phyloP scores from a whole-genome alignment of 2,113 vertebrate genomes.

The Siphamia tubifer region DNA sequence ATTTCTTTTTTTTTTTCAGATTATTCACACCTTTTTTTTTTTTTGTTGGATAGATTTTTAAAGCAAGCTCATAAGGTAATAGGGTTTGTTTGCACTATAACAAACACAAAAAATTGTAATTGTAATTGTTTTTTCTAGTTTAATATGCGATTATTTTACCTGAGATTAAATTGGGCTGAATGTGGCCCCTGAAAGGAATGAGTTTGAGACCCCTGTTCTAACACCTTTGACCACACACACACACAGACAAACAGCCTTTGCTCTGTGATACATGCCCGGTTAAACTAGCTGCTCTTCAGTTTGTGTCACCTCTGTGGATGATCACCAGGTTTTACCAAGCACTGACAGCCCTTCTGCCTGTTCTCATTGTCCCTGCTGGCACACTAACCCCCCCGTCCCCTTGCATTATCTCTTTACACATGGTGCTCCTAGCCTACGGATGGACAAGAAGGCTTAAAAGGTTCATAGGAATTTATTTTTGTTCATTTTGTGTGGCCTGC shows the following conservation, averaged over 20 bases:
- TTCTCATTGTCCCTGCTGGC: slow-evolving; percentile 59
- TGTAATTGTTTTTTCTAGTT: no score
- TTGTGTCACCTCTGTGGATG: slow-evolving; percentile 60
- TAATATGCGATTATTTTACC: no score
- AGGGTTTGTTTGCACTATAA: no score
- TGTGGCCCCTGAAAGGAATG: no score
- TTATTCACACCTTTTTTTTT: no score
- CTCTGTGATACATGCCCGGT: slow-evolving; percentile 1
- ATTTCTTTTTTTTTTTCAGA: no score
- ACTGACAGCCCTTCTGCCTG: slow-evolving; percentile 48
- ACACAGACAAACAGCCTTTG: slow-evolving; percentile 19
- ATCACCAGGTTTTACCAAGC: slow-evolving; percentile 55
- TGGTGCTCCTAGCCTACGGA: slow-evolving; percentile 39
- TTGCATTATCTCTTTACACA: slow-evolving; percentile 66
- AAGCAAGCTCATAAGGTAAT: no score
- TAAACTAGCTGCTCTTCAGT: slow-evolving; percentile 55
- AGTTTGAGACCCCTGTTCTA: no score
- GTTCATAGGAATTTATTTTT: slow-evolving; percentile 80
- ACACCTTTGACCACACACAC: no score
- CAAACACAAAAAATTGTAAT: no score
- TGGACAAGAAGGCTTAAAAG: slow-evolving; percentile 67
- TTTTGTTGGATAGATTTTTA: no score
- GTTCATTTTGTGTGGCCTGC: slow-evolving; percentile 67
- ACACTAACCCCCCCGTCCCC: slow-evolving; percentile 67
- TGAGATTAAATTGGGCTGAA: no score